Percentiles rank a stretch among this genome's conserved stretches.
phyloP scores from a whole-genome alignment of 2,113 vertebrate species.

The Perca flavescens region DNA sequence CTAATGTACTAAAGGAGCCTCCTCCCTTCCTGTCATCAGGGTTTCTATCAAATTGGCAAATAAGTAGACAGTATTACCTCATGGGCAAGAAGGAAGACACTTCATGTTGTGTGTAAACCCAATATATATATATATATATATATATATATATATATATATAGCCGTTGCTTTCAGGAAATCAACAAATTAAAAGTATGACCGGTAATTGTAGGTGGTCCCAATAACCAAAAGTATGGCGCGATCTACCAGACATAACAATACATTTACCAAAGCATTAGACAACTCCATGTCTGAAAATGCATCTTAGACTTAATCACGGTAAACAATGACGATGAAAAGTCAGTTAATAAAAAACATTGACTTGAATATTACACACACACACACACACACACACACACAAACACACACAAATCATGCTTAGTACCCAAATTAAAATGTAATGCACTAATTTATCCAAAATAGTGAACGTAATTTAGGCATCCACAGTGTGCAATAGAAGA shows the following conservation, averaged over 20 bases:
- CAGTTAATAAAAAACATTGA: too few species aligned
- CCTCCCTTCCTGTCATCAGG: conserved; percentile 82
- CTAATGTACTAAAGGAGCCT: conserved; percentile 83
- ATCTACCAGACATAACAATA: background rate
- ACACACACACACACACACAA: background rate
- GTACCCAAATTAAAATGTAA: background rate
- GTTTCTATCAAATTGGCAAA: conserved; percentile 88
- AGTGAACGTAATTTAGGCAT: background rate
- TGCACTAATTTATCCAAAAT: background rate
- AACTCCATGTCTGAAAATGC: background rate
- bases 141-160: too few species aligned
- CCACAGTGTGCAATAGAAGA: background rate
- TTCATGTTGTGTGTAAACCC: conserved; percentile 43
- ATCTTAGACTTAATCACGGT: background rate
- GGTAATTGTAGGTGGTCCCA: background rate
- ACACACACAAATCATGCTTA: background rate
- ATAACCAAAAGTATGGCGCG: background rate
- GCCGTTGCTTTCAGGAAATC: conserved; percentile 4
- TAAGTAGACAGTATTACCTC: conserved; percentile 79
- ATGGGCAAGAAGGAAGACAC: conserved; percentile 50
- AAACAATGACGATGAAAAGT: too few species aligned
- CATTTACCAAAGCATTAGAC: conserved; percentile 7
- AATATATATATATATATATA: background rate
- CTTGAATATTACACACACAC: too few species aligned
- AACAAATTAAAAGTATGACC: background rate